Conservation (phyloP, 2,888 invertebrate species). For the Drosophila monieri region DNA sequence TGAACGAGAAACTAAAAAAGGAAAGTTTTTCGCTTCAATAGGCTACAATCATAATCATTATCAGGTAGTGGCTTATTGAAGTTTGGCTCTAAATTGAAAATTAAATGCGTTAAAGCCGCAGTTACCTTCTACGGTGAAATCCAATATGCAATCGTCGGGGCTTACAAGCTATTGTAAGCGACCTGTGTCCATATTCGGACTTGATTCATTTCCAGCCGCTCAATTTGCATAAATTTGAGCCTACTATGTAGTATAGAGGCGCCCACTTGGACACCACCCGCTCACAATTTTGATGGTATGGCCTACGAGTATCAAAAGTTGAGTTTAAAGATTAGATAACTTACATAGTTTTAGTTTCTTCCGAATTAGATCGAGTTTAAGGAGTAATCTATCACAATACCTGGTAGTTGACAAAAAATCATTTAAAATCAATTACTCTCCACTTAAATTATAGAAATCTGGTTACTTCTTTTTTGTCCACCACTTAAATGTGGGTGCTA, state of each 20-base stretch:
- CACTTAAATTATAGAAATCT: neutral
- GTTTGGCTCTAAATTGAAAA: slow-evolving; percentile 57
- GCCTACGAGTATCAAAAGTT: neutral
- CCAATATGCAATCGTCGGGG: slow-evolving; percentile 21
- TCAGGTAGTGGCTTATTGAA: slow-evolving; percentile 9
- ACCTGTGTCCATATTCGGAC: slow-evolving; percentile 46
- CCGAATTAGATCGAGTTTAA: neutral
- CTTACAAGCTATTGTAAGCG: slow-evolving; percentile 17
- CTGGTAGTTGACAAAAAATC: neutral
- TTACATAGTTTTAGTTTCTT: neutral
- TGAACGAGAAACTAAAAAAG: slow-evolving; percentile 11
- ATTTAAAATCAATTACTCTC: too few species aligned
- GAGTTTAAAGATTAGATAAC: neutral
- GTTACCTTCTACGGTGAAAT: slow-evolving; percentile 56
- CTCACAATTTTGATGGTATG: neutral
- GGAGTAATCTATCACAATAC: neutral
- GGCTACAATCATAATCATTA: slow-evolving; percentile 45
- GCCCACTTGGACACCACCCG: neutral
- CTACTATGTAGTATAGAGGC: neutral
- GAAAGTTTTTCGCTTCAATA: slow-evolving; percentile 57
- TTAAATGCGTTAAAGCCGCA: slow-evolving; percentile 53
- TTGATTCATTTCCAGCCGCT: slow-evolving; percentile 4
- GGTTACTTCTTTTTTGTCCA: neutral
- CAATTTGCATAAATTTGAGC: slow-evolving; percentile 31
- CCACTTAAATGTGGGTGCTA: neutral